phyloP scores from a whole-genome alignment of 2,797 vertebrate species.

The Coregonus ussuriensis region DNA sequence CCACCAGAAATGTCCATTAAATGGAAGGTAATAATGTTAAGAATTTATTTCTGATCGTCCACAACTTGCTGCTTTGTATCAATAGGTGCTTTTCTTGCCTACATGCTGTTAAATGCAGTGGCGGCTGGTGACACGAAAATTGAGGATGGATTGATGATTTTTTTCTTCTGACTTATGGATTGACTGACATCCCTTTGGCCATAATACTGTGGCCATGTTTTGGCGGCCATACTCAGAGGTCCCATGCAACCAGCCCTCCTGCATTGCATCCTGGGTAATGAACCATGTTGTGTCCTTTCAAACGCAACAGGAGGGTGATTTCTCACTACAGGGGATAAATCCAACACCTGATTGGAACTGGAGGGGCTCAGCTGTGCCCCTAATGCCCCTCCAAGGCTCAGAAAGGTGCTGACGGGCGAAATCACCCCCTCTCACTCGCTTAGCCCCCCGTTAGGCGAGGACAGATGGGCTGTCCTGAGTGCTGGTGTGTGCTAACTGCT shows the following conservation, averaged over 20 bases:
- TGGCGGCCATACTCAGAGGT: constrained; percentile 43
- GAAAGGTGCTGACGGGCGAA: constrained; percentile 65
- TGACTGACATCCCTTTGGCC: background rate
- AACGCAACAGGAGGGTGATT: constrained; percentile 60
- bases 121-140: too few species aligned
- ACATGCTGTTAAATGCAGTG: too few species aligned
- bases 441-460: constrained; percentile 56
- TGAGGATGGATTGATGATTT: background rate
- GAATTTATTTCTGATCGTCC: too few species aligned
- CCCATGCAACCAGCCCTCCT: constrained; percentile 51
- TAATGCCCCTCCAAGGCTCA: constrained; percentile 60
- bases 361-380: constrained; percentile 53
- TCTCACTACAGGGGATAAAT: constrained; percentile 68
- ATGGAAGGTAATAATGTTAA: too few species aligned
- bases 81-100: too few species aligned
- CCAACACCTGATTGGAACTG: constrained; percentile 69
- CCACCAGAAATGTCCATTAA: too few species aligned
- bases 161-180: too few species aligned
- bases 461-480: constrained; percentile 50
- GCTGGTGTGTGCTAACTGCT: constrained; percentile 59
- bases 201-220: constrained; percentile 39
- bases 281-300: constrained; percentile 64
- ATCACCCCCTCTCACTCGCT: background rate
- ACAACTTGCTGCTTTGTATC: too few species aligned
- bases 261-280: constrained; percentile 71